phyloP scores from a whole-genome alignment of 2,797 vertebrate species.

The Darevskia nairensis region DNA sequence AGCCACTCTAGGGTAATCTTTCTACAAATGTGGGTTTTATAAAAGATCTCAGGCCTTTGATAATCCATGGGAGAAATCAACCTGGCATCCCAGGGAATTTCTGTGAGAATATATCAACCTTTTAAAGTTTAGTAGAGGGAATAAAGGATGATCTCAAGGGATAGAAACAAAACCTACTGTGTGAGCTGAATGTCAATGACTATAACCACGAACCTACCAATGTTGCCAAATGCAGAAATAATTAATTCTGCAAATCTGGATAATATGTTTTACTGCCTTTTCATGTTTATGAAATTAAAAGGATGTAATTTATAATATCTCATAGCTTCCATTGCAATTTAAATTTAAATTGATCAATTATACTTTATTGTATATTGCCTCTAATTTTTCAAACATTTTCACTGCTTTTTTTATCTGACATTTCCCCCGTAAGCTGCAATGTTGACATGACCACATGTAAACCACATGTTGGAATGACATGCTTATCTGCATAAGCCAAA shows the following conservation, averaged over 20 bases:
- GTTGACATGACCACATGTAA: slow-evolving; percentile 1
- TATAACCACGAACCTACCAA: neutral
- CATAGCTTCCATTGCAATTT: slow-evolving; percentile 55
- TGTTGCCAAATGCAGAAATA: slow-evolving; percentile 19
- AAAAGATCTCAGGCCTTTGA: slow-evolving; percentile 39
- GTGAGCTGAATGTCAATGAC: neutral
- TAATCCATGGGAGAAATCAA: slow-evolving; percentile 25
- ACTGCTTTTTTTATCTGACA: slow-evolving; percentile 32
- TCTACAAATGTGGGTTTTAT: slow-evolving; percentile 26
- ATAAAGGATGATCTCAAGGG: slow-evolving; percentile 10
- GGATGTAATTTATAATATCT: slow-evolving; percentile 38
- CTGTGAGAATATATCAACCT: slow-evolving; percentile 6
- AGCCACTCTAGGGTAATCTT: slow-evolving; percentile 13
- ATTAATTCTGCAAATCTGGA: slow-evolving; percentile 24
- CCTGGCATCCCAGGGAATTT: slow-evolving; percentile 15
- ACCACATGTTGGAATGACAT: neutral
- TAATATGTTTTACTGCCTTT: slow-evolving; percentile 29
- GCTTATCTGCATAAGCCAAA: neutral
- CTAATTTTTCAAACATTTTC: slow-evolving; percentile 52
- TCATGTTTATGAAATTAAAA: slow-evolving; percentile 29
- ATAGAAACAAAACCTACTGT: neutral
- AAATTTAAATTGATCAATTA: slow-evolving; percentile 54
- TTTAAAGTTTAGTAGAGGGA: slow-evolving; percentile 20
- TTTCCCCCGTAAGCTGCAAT: slow-evolving; percentile 33
- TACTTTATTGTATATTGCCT: slow-evolving; percentile 49